These are phyloP conservation scores for Platyscapa corneri DNA, from an alignment of 1,140 invertebrate species.

Conservation along the genomic window DNA sequence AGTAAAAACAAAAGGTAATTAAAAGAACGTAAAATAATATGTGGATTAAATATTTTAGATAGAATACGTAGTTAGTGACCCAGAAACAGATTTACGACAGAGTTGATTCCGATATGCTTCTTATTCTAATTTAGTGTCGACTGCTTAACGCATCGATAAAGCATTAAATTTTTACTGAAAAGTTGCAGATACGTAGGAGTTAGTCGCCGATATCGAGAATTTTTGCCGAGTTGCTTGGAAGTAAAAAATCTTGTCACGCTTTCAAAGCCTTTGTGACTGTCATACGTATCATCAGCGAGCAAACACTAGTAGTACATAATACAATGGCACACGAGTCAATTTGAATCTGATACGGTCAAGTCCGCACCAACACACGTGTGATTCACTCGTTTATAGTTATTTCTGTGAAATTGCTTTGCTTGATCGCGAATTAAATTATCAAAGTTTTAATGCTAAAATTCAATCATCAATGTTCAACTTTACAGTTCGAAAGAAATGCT, in stretches of 20 bases:
- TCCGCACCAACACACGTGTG: background rate
- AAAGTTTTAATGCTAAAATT: background rate
- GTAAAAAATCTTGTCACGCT: slow-evolving; percentile 9
- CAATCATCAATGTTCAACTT: background rate
- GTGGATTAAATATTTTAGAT: background rate
- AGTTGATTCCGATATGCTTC: background rate
- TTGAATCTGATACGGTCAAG: background rate
- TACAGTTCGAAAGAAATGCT: background rate
- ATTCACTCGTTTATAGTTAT: slow-evolving; percentile 21
- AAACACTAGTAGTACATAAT: slow-evolving; percentile 6
- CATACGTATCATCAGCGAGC: background rate
- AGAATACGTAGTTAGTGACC: background rate
- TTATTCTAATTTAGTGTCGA: background rate
- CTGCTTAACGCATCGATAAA: slow-evolving; percentile 16
- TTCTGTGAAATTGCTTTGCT: slow-evolving; percentile 30
- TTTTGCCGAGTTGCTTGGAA: background rate
- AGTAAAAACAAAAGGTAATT: background rate
- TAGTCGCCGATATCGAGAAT: background rate
- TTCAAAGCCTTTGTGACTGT: slow-evolving; percentile 17
- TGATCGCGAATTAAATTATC: slow-evolving; percentile 29
- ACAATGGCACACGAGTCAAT: background rate
- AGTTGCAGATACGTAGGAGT: background rate
- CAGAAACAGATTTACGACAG: background rate
- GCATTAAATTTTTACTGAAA: background rate
- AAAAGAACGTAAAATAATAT: background rate